A percentile compares a stretch with the other conserved stretches of the same genome.
phyloP scores from a whole-genome alignment of 2,113 vertebrate genomes.

The Peromyscus polionotus region DNA sequence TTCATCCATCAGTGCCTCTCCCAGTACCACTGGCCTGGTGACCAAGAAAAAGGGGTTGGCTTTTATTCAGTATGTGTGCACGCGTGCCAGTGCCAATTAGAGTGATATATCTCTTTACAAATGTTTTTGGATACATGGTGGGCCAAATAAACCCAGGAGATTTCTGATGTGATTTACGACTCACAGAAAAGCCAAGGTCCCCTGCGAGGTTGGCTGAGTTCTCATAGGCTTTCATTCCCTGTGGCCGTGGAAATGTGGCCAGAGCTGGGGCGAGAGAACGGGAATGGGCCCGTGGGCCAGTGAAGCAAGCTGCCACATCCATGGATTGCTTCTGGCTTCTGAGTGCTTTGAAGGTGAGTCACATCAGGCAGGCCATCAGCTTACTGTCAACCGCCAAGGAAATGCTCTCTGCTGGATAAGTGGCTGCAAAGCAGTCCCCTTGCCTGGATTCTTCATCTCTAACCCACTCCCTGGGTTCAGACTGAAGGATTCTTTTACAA shows the following conservation, averaged over 20 bases:
- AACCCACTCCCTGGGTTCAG: not conserved
- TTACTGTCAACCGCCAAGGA: not conserved
- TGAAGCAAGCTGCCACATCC: not conserved
- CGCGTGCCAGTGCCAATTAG: not conserved
- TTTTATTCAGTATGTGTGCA: not conserved
- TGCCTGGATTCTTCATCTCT: not conserved
- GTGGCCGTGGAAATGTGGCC: constrained; percentile 1
- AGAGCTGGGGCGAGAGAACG: not conserved
- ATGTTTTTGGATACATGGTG: constrained; percentile 14
- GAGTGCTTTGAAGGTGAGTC: not conserved
- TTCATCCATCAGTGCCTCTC: not conserved
- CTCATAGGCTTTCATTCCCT: not conserved
- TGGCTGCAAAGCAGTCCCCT: too few relatives aligned
- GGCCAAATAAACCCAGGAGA: constrained; percentile 16
- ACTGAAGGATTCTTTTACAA: not conserved
- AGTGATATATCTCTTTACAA: not conserved
- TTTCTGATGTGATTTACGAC: constrained; percentile 40
- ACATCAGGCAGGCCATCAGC: not conserved
- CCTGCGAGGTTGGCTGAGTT: not conserved
- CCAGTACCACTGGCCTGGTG: not conserved
- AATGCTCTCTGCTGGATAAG: not conserved
- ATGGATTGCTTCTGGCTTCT: not conserved
- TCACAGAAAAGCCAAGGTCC: constrained; percentile 23
- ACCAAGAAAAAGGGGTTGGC: not conserved
- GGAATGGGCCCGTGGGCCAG: not conserved